Percentiles rank a stretch among this genome's conserved stretches.
These are phyloP conservation scores for Lacerta viridis DNA, from an alignment of 2,797 vertebrate genomes.

Conservation along the genomic window DNA sequence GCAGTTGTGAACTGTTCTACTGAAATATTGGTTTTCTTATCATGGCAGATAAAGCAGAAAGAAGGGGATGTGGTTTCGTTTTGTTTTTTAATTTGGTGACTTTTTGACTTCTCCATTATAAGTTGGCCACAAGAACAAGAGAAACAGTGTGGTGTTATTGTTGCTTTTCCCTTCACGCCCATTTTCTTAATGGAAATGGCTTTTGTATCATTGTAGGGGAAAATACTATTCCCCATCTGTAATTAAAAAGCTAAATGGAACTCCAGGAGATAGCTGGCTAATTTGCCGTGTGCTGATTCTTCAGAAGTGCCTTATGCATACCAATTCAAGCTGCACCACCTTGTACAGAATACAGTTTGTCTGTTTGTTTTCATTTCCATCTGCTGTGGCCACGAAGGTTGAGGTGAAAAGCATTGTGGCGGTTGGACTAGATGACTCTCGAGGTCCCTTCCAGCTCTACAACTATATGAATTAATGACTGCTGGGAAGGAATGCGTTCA, in stretches of 20 bases:
- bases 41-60: slow-evolving; percentile 51
- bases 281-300: slow-evolving; percentile 32
- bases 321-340: not conserved
- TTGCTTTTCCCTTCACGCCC: slow-evolving; percentile 32
- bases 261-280: slow-evolving; percentile 28
- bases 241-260: slow-evolving; percentile 52
- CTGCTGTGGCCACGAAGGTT: not conserved
- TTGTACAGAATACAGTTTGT: not conserved
- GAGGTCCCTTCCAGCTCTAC: too few relatives aligned
- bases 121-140: slow-evolving; percentile 7
- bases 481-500: slow-evolving; percentile 21
- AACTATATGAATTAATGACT: slow-evolving; percentile 9
- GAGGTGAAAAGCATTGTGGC: not conserved
- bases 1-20: not conserved
- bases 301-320: slow-evolving; percentile 39
- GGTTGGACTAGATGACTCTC: too few relatives aligned
- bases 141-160: slow-evolving; percentile 9
- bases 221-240: slow-evolving; percentile 27
- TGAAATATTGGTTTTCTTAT: slow-evolving; percentile 54
- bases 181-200: slow-evolving; percentile 43
- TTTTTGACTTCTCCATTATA: slow-evolving; percentile 46
- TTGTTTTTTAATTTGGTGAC: slow-evolving; percentile 37
- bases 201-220: slow-evolving; percentile 32
- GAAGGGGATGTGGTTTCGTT: not conserved
- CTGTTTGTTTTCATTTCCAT: slow-evolving; percentile 25